Conservation (phyloP, 2,888 invertebrate species). For the Tanypteryx hageni region DNA sequence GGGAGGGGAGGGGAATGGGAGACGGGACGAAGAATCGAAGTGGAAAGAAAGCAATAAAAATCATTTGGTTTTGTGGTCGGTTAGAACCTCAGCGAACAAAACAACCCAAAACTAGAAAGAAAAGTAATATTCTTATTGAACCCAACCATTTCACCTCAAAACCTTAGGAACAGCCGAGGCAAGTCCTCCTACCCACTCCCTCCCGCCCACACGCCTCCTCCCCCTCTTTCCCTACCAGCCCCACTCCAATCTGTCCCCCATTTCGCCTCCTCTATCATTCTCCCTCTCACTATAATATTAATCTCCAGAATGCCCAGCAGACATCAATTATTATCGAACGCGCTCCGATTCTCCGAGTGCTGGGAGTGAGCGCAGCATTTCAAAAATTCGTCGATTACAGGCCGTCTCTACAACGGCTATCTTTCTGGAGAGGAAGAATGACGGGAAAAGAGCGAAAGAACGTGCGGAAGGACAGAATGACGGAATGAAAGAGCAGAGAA, state of each 20-base stretch:
- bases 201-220: neutral
- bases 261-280: neutral
- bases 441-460: neutral
- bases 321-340: conserved; percentile 59
- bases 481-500: neutral
- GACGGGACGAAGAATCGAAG: neutral
- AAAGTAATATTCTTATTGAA: neutral
- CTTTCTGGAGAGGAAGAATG: neutral
- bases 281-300: conserved; percentile 44
- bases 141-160: neutral
- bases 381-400: conserved; percentile 18
- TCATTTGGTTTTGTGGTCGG: conserved; percentile 19
- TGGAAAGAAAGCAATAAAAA: neutral
- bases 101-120: neutral
- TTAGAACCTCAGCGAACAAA: conserved; percentile 9
- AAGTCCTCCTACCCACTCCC: too few relatives aligned
- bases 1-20: neutral
- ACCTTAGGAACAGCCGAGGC: neutral
- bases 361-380: neutral
- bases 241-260: neutral
- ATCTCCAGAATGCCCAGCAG: conserved; percentile 40
- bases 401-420: neutral
- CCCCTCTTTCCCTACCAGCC: neutral
- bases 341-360: conserved; percentile 8
- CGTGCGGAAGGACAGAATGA: neutral